Evolutionary conservation across 2,888 invertebrate species (phyloP).

Genomic region (Lomographa bimaculata): DNA sequence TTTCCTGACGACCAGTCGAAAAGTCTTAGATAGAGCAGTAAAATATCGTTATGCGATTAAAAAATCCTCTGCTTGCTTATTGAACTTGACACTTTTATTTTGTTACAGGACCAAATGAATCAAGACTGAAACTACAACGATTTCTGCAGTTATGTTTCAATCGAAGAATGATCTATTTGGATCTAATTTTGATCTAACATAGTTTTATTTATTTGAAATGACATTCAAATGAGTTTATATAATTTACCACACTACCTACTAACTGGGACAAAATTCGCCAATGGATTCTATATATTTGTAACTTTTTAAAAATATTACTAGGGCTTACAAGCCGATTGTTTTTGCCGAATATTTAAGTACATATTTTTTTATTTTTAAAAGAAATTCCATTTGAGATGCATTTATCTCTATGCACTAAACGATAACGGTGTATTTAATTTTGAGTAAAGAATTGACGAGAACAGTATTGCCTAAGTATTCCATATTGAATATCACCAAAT

Average conservation of each 20-base stretch:
- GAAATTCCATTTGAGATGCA: conserved; percentile 17
- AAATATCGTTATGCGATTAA: too few relatives aligned
- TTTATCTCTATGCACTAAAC: too few relatives aligned
- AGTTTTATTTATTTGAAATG: conserved; percentile 56
- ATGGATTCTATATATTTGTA: conserved; percentile 7
- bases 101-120: conserved; percentile 62
- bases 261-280: conserved; percentile 19
- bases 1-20: too few relatives aligned
- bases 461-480: too few relatives aligned
- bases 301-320: conserved; percentile 5
- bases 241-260: conserved; percentile 15
- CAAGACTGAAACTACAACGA: conserved; percentile 76
- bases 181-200: conserved; percentile 42
- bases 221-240: conserved; percentile 36
- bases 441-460: too few relatives aligned
- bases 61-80: too few relatives aligned
- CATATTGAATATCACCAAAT: too few relatives aligned
- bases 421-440: too few relatives aligned
- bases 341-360: conserved; percentile 10
- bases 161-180: conserved; percentile 42
- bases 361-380: conserved; percentile 5
- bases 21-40: too few relatives aligned
- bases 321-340: not conserved
- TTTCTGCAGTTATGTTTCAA: conserved; percentile 52
- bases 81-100: too few relatives aligned